Base-by-base conservation (phyloP, 1,140 invertebrate genomes). In the Drosophila pandora region DNA sequence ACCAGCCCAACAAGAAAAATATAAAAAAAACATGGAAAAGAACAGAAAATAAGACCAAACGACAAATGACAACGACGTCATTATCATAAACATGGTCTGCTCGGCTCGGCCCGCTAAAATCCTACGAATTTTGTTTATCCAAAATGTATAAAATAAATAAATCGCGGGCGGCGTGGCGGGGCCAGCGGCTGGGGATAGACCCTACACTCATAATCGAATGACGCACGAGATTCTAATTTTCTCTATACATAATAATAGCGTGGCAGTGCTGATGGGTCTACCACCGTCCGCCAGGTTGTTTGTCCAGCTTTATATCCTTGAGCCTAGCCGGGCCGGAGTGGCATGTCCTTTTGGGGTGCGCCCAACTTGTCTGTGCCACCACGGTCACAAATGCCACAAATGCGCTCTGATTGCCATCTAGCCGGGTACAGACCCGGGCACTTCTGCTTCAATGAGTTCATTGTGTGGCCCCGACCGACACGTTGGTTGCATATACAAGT, bases 161-260 rank as follows among this genome's bases (percentile, higher is more conserved):
- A 67, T 63, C 48, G 48, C 62, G 63, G 63, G 58, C 73, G 69
- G 59, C 39, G 49, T 25, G 49, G 30, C 30, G 65, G 45, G 41
- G 21, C 3, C 17, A 12, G 13, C 12, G 37, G 48, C 41, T 55
- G 47, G 55, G 55, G 72, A 73, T 60, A 62, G 81, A 48, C 73
- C 60, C 50, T 67, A 62, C 56, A 78, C 47, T 81, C 82, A 81
- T 81, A 87, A 82, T 87, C 82, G 74, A 82, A 85, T 85, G 82
- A 85, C 82, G 82, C 82, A 85, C 82, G 82, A 76, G 61, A 34
- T 56, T 75, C 61, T 81, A 73, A 77, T 77, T 81, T 67, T 70
- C 77, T 70, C 49, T 74, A 50, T 52, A 53, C 57, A 43, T 30
- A 50, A 41, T 56, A 52, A 47, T 37, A 21, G 34, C 13, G 28